A percentile compares a stretch with the other conserved stretches of the same genome.
These are phyloP conservation scores for Drosophila sturtevanti DNA, from an alignment of 1,140 invertebrate species.

Conservation along the genomic window DNA sequence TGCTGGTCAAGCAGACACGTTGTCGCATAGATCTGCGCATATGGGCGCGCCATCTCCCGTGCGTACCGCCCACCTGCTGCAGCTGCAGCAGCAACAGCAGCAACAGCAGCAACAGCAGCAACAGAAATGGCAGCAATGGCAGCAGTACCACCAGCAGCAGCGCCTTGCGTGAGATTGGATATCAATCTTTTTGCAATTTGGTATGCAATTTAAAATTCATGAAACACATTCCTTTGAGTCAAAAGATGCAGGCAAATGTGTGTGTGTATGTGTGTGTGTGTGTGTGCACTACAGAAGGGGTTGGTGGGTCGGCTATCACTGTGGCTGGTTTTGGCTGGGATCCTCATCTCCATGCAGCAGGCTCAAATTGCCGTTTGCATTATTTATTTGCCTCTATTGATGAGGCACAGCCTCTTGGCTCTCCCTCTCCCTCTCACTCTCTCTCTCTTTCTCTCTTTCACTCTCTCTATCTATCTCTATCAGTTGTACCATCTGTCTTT, in stretches of 20 bases:
- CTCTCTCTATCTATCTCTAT: no score
- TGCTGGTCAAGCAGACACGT: conserved; percentile 31
- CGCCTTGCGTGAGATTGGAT: conserved; percentile 81
- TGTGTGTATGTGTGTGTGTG: neutral
- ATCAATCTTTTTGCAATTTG: conserved; percentile 82
- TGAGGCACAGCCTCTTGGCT: conserved; percentile 56
- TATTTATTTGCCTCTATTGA: conserved; percentile 80
- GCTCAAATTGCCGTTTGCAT: conserved; percentile 81
- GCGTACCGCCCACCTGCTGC: conserved; percentile 62
- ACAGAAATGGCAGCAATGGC: conserved; percentile 18
- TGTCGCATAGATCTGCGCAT: conserved; percentile 35
- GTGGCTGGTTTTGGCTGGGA: conserved; percentile 18
- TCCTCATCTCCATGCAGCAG: conserved; percentile 26
- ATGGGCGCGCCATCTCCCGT: conserved; percentile 20
- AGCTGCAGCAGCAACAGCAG: neutral
- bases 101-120: conserved; percentile 18
- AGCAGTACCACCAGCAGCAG: conserved; percentile 16
- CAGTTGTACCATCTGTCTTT: neutral
- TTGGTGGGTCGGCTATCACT: conserved; percentile 12
- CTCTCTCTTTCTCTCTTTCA: neutral
- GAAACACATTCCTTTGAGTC: conserved; percentile 81
- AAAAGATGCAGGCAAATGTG: conserved; percentile 79
- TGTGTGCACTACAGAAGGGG: conserved; percentile 11
- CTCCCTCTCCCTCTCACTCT: neutral
- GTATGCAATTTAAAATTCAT: conserved; percentile 82